Evolutionary conservation across 2,113 vertebrate genomes (phyloP).

Genomic region (Poeciliopsis turrubarensis): DNA sequence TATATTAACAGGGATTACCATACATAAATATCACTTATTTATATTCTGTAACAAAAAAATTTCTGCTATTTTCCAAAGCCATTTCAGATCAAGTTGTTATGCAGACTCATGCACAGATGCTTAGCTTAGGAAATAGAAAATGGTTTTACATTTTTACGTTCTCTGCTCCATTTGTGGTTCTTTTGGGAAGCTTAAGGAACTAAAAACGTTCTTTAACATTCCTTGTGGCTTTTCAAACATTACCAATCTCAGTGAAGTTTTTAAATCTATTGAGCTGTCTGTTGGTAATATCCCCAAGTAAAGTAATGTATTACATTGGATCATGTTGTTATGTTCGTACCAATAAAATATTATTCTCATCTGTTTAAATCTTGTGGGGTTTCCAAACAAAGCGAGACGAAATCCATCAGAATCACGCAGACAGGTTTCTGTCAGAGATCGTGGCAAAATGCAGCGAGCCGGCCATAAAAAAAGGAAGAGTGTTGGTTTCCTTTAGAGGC

Average conservation of each 20-base stretch:
- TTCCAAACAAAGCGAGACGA: no score
- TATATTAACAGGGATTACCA: neutral
- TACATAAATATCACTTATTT: neutral
- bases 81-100: neutral
- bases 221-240: neutral
- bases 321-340: no score
- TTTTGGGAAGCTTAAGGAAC: neutral
- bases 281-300: no score
- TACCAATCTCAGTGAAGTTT: neutral
- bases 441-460: no score
- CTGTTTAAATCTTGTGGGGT: no score
- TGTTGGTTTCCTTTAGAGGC: no score
- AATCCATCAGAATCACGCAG: no score
- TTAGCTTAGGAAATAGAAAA: neutral
- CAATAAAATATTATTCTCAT: no score
- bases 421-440: no score
- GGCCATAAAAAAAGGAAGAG: no score
- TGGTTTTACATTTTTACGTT: neutral
- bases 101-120: neutral
- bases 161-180: neutral
- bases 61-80: neutral
- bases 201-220: neutral
- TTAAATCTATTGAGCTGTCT: no score
- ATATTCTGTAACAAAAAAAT: neutral
- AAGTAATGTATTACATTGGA: no score